Percentiles rank a stretch among this genome's conserved stretches.
These are phyloP conservation scores for Oedothorax gibbosus DNA, from an alignment of 1,140 invertebrate genomes.

Conservation along the genomic window DNA sequence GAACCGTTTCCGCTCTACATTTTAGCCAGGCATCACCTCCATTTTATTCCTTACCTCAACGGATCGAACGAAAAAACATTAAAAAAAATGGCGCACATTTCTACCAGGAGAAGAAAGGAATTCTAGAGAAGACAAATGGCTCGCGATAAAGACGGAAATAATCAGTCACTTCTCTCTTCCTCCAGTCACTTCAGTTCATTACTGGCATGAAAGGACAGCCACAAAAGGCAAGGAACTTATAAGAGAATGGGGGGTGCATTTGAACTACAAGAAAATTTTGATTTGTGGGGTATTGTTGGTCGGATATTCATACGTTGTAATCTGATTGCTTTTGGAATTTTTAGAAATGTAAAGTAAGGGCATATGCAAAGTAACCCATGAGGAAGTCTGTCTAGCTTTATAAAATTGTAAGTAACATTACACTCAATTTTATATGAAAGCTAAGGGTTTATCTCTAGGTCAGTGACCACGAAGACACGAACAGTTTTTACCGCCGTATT, in stretches of 20 bases:
- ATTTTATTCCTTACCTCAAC: too few relatives aligned
- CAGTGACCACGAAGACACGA: too few relatives aligned
- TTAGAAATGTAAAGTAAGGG: too few relatives aligned
- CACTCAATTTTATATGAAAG: too few relatives aligned
- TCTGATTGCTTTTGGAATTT: not conserved
- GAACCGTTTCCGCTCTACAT: too few relatives aligned
- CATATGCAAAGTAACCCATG: too few relatives aligned
- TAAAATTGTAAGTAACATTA: too few relatives aligned
- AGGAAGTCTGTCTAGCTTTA: too few relatives aligned
- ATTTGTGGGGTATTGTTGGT: not conserved
- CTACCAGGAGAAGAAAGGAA: not conserved
- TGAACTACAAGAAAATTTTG: slow-evolving; percentile 1
- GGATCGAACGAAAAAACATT: too few relatives aligned
- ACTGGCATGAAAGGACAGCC: slow-evolving; percentile 9
- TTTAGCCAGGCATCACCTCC: too few relatives aligned
- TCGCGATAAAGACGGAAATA: slow-evolving; percentile 24
- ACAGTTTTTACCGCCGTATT: too few relatives aligned
- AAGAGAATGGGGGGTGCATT: not conserved
- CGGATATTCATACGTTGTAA: not conserved
- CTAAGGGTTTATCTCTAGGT: too few relatives aligned
- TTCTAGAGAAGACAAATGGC: slow-evolving; percentile 21
- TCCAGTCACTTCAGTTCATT: slow-evolving; percentile 1
- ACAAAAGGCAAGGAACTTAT: not conserved
- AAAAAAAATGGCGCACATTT: not conserved
- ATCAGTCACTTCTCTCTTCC: slow-evolving; percentile 20